Conservation (phyloP, 2,113 vertebrate genomes). For the Myiozetetes cayanensis region DNA sequence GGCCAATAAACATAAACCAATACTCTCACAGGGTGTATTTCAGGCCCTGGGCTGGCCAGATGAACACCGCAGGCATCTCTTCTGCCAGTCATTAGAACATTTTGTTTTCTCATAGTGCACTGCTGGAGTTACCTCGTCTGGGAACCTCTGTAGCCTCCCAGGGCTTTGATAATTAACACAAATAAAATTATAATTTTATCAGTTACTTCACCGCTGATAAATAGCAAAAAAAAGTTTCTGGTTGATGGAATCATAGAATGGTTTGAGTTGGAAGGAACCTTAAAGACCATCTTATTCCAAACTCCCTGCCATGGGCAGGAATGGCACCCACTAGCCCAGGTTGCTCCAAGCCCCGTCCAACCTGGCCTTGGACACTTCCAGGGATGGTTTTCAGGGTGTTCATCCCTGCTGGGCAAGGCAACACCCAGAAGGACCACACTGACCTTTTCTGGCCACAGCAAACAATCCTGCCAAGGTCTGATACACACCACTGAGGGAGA, state of each 20-base stretch:
- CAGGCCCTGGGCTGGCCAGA: not conserved
- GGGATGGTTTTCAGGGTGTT: not conserved
- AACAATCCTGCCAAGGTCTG: not conserved
- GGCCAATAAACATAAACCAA: not conserved
- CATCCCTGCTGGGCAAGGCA: not conserved
- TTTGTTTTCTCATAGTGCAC: not conserved
- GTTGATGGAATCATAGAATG: not conserved
- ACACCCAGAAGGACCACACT: not conserved
- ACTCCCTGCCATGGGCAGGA: not conserved
- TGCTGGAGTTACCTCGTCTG: not conserved
- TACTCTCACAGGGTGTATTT: constrained; percentile 44
- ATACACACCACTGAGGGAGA: not conserved
- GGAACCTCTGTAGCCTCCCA: not conserved
- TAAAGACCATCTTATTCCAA: not conserved
- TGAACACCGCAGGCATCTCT: not conserved
- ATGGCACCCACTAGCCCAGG: not conserved
- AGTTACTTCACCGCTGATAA: not conserved
- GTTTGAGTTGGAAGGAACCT: not conserved
- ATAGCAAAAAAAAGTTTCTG: not conserved
- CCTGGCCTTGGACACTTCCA: not conserved
- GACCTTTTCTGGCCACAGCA: not conserved
- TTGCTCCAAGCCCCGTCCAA: not conserved
- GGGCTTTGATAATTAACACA: rapidly evolving
- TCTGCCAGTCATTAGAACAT: not conserved
- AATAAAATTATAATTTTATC: not conserved